Base-by-base conservation (phyloP, 2,797 vertebrate genomes). In the Lepus townsendii region DNA sequence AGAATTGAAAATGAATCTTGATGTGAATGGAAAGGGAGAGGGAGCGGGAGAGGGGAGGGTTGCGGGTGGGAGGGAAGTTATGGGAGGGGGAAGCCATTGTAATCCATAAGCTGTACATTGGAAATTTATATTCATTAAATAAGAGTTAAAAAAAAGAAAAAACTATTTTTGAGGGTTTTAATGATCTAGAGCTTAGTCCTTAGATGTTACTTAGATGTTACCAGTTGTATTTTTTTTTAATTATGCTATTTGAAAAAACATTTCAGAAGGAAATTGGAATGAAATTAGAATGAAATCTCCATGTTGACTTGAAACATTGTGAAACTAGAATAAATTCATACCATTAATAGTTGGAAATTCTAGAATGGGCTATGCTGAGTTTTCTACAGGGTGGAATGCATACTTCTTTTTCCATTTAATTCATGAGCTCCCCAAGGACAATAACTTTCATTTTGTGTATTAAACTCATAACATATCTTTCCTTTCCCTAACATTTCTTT, bases 221-320 rank as follows among this genome's bases (percentile, higher is more conserved):
- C 54, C 54, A 57, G 54, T 20, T 30, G 47, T 54, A 77, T 32
- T 91, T n/a, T 88, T 95, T 82, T 88, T 95, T 82, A 82, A 87
- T 57, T 89, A 73, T 66, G 27, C 6, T 30, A 78, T 27, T 54
- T 27, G 14, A 91, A 77, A 69, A 20, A 24, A 52, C 27, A 82
- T 24, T 73, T 88, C 57, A 89, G 65, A 85, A 26, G n/a, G 27
- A 90, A 65, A 62, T 0, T 50, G 83, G 20, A 63, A 69, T 66
- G 16, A 90, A 47, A 47, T 47, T 47, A 47, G 42, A 47, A 0
- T 60, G 10, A 22, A 65, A 54, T 95, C 82, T 57, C 13, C 22
- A 65, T 78, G 88, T 38, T 88, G n/a, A 73, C 1, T 69, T 69
- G 26, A 79, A 73, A n/a, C 24, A 87, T 7, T 62, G 24, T 5